Conservation (phyloP, 2,888 invertebrate species). For the Charanyca ferruginea region DNA sequence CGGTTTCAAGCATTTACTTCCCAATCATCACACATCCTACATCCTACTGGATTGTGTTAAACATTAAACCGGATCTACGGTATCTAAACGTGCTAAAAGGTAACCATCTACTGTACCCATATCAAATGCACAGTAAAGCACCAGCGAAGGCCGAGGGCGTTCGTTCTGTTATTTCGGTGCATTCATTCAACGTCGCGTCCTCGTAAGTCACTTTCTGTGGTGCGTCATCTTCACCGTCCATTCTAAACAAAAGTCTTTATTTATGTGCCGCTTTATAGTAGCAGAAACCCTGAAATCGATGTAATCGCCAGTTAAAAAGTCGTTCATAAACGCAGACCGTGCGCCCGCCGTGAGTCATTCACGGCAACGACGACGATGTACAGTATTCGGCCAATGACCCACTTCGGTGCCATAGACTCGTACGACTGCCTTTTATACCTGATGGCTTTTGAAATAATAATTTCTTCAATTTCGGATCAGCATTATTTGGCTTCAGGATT, state of each 20-base stretch:
- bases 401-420: conserved; percentile 78
- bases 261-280: conserved; percentile 49
- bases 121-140: conserved; percentile 69
- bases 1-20: conserved; percentile 1
- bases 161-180: conserved; percentile 81
- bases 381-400: conserved; percentile 88
- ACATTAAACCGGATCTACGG: conserved; percentile 63
- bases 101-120: conserved; percentile 54
- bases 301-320: conserved; percentile 76
- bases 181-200: conserved; percentile 83
- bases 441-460: conserved; percentile 39
- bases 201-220: conserved; percentile 73
- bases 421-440: conserved; percentile 57
- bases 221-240: conserved; percentile 72
- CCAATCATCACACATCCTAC: conserved; percentile 13
- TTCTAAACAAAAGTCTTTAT: conserved; percentile 57
- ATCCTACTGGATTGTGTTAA: conserved; percentile 50
- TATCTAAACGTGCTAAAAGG: conserved; percentile 47
- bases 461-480: conserved; percentile 27
- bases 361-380: conserved; percentile 71
- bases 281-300: conserved; percentile 69
- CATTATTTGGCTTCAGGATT: conserved; percentile 9
- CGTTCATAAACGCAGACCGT: conserved; percentile 77
- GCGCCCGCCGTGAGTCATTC: conserved; percentile 81
- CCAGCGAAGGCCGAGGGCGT: conserved; percentile 82